Conservation (phyloP, 2,888 invertebrate species). For the Acleris literana region DNA sequence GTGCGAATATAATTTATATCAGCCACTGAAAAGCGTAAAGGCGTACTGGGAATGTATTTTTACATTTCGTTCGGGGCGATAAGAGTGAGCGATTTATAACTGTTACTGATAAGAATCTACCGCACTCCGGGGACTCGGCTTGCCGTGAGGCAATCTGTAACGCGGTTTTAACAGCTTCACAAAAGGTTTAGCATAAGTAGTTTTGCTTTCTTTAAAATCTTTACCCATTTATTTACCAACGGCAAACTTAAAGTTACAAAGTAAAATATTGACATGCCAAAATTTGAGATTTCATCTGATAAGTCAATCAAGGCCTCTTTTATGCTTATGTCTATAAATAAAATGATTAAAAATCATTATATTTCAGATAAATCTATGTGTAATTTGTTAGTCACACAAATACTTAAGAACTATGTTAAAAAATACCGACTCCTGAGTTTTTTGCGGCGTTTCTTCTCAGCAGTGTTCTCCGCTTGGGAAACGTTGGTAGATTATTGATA, state of each 20-base stretch:
- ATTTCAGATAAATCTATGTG: no score
- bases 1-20: slow-evolving; percentile 21
- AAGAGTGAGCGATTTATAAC: slow-evolving; percentile 60
- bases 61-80: slow-evolving; percentile 51
- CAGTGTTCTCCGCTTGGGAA: no score
- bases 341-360: no score
- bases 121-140: slow-evolving; percentile 46
- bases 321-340: no score
- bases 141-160: slow-evolving; percentile 47
- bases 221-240: neutral
- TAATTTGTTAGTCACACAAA: no score
- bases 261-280: no score
- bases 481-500: no score
- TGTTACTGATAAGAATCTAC: slow-evolving; percentile 54
- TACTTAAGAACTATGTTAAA: no score
- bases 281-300: no score
- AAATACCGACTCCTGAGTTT: no score
- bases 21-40: slow-evolving; percentile 39
- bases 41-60: slow-evolving; percentile 47
- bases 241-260: neutral
- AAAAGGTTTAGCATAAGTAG: slow-evolving; percentile 29
- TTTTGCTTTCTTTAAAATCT: slow-evolving; percentile 5
- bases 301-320: no score
- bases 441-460: no score
- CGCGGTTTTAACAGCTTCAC: slow-evolving; percentile 45